These are phyloP conservation scores for Lanius ludovicianus DNA, from an alignment of 2,113 vertebrate species.

Conservation along the genomic window DNA sequence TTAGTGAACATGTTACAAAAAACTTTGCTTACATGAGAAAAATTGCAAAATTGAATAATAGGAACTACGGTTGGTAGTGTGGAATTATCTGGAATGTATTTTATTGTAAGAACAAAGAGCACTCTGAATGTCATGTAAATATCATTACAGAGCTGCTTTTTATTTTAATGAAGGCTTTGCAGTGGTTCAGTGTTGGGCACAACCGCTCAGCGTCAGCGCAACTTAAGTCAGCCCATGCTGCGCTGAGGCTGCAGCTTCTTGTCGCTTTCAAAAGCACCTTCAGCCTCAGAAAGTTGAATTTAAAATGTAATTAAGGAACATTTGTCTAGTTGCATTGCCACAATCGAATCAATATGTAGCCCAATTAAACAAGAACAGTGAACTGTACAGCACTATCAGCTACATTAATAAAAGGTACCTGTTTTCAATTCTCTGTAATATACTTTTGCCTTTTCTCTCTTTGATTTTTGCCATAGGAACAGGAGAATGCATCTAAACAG, in stretches of 20 bases:
- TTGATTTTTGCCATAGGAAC: constrained; percentile 31
- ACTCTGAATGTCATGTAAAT: constrained; percentile 74
- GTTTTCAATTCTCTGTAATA: constrained; percentile 26
- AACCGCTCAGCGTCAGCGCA: background rate
- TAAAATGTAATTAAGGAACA: constrained; percentile 58
- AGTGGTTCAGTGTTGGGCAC: constrained; percentile 12
- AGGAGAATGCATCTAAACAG: constrained; percentile 38
- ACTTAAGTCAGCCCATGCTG: background rate
- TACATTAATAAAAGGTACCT: constrained; percentile 44
- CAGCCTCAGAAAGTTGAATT: constrained; percentile 55
- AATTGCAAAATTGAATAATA: constrained; percentile 41
- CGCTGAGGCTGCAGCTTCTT: background rate
- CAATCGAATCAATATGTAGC: constrained; percentile 48
- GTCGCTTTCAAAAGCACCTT: constrained; percentile 36
- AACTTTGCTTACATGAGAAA: constrained; percentile 34
- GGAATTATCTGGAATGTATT: constrained; percentile 72
- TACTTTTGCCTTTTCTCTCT: background rate
- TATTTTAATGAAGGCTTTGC: constrained; percentile 57
- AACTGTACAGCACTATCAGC: constrained; percentile 49
- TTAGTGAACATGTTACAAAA: constrained; percentile 65
- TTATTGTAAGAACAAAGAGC: constrained; percentile 74
- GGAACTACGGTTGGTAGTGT: constrained; percentile 28
- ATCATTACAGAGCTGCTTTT: constrained; percentile 69
- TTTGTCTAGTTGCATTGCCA: constrained; percentile 57
- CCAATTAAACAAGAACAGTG: constrained; percentile 52